Percentiles rank a stretch among this genome's conserved stretches.
Evolutionary conservation across 1,140 invertebrate genomes (phyloP).

Genomic region (Atta texana): DNA sequence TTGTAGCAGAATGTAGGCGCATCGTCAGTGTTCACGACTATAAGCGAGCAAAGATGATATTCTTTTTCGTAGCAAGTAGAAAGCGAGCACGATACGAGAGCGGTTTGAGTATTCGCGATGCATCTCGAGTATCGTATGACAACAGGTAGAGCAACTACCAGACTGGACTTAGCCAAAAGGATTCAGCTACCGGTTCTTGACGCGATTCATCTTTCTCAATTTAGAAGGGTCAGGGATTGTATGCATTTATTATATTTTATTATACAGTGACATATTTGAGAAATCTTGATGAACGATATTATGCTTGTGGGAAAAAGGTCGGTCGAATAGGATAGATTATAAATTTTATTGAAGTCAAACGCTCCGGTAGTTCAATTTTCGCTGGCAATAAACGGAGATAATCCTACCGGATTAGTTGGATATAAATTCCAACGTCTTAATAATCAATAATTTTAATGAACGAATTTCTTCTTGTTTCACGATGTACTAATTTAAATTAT

Average conservation of each 20-base stretch:
- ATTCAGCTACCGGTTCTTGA: conserved; percentile 74
- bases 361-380: conserved; percentile 12
- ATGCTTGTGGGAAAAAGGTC: background rate
- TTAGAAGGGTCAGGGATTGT: conserved; percentile 1
- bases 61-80: conserved; percentile 29
- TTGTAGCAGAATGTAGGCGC: background rate
- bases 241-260: background rate
- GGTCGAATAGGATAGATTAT: background rate
- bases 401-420: conserved; percentile 33
- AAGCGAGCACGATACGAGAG: conserved; percentile 56
- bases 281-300: conserved; percentile 29
- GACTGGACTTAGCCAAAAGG: conserved; percentile 64
- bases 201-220: conserved; percentile 56
- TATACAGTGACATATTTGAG: conserved; percentile 23
- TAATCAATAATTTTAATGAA: conserved; percentile 5
- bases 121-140: conserved; percentile 75
- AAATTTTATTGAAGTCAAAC: conserved; percentile 17
- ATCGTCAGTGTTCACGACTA: conserved; percentile 33
- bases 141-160: conserved; percentile 73
- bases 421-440: conserved; percentile 54
- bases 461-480: background rate
- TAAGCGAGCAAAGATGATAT: conserved; percentile 59
- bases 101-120: conserved; percentile 69
- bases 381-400: conserved; percentile 35
- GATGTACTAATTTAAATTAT: background rate